Base-by-base conservation (phyloP, 1,140 invertebrate genomes). In the Muscidifurax raptorellus region DNA sequence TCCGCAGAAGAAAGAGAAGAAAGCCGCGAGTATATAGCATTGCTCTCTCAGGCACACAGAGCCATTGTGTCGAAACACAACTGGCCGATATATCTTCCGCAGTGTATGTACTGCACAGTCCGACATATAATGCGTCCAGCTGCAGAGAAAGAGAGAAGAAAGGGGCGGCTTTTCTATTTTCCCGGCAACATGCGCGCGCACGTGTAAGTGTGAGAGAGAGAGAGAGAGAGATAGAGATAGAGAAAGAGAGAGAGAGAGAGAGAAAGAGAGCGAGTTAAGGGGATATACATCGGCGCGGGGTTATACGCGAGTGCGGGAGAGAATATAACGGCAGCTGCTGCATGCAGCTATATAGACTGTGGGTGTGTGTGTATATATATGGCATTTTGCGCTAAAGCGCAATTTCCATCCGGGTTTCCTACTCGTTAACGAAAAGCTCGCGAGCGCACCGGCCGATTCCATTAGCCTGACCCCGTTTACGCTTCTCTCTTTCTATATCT, bases 391-490 rank as follows among this genome's bases (percentile, higher is more conserved):
- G 75, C 59, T 86, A 86, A 88, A 90, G 87, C 83, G 84, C 82
- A 89, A 90, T 91, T 91, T 89, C 87, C 87, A 90, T 90, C 90
- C 15, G 12, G 18, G 59, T 69, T 83, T 77, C 69, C 44, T 84
- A 69, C 81, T 87, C 87, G 86, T 89, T 89, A 88, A 89, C 87
- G 86, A 87, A 87, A 87, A 88, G 86, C 89, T 86, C 85, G 76
- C 87, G n/a, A n/a, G 40, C 40, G 15, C n/a, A 6, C 22, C n/a
- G 0, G 88, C 89, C 88, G 90, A 90, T 91, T 90, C 88, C 88
- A 91, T 91, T 90, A 90, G 86, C 85, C 75, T 77, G 82, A 80
- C 82, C 82, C 87, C 86, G 28, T 83, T 82, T 83, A 78, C 85
- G 78, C 85, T 87, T 87, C 22, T 22, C 52, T 59, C 52, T 59